phyloP scores from a whole-genome alignment of 2,888 invertebrate genomes.

The Dasysyrphus tricinctus region DNA sequence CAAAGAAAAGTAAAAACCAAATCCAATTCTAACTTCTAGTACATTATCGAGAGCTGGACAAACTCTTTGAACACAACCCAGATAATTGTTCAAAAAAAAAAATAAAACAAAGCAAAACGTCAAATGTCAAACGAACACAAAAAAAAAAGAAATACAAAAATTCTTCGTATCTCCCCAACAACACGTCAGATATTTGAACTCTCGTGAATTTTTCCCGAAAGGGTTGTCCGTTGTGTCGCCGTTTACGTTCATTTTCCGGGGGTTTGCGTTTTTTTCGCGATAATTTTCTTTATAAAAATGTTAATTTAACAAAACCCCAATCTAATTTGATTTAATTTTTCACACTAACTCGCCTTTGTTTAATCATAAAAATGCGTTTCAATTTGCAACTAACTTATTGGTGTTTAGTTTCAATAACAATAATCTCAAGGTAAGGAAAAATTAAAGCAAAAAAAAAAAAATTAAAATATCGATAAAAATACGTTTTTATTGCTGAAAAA shows the following conservation, averaged over 20 bases:
- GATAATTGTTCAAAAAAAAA: not conserved
- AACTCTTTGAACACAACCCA: conserved; percentile 36
- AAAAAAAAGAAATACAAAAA: conserved; percentile 47
- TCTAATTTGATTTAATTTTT: conserved; percentile 54
- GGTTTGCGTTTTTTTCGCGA: conserved; percentile 63
- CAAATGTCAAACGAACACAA: conserved; percentile 40
- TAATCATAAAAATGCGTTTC: conserved; percentile 62
- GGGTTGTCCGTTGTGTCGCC: conserved; percentile 62
- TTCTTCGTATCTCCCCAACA: conserved; percentile 52
- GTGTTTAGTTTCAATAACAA: conserved; percentile 73
- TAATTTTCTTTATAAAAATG: conserved; percentile 67
- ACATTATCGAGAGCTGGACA: not conserved
- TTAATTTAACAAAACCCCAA: conserved; percentile 53
- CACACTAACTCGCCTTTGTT: conserved; percentile 34
- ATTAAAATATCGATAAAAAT: conserved; percentile 20
- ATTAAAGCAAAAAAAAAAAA: conserved; percentile 9
- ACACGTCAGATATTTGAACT: conserved; percentile 73
- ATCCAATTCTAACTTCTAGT: conserved; percentile 1
- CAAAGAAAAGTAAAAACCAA: too few relatives aligned
- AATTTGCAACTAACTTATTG: conserved; percentile 69
- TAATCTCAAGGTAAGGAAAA: conserved; percentile 70
- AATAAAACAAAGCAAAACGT: conserved; percentile 33
- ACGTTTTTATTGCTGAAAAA: not conserved
- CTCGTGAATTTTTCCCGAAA: conserved; percentile 64
- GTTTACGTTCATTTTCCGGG: conserved; percentile 68